phyloP scores from a whole-genome alignment of 2,888 invertebrate genomes.

The Pyralis farinalis region DNA sequence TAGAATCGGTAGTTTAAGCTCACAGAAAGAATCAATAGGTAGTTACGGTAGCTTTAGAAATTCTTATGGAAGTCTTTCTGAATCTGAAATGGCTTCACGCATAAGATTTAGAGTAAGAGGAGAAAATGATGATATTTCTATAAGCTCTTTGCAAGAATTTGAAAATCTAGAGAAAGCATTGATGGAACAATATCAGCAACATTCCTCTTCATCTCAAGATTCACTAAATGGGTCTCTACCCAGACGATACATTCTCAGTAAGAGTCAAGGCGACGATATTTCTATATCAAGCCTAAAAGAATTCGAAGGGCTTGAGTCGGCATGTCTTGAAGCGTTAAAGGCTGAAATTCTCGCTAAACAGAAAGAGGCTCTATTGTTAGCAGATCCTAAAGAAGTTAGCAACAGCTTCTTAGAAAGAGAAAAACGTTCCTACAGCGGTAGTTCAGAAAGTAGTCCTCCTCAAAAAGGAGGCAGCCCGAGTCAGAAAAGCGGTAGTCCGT shows the following conservation, averaged over 20 bases:
- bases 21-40: conserved; percentile 89
- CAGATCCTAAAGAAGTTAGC: conserved; percentile 77
- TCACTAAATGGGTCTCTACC: conserved; percentile 92
- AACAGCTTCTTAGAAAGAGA: conserved; percentile 73
- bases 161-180: conserved; percentile 94
- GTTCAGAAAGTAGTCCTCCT: conserved; percentile 82
- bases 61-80: conserved; percentile 95
- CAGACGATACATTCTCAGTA: conserved; percentile 85
- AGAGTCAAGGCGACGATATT: conserved; percentile 91
- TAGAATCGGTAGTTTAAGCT: conserved; percentile 88
- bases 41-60: conserved; percentile 91
- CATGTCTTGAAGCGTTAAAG: conserved; percentile 90
- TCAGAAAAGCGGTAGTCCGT: conserved; percentile 71
- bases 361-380: conserved; percentile 88
- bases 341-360: conserved; percentile 92
- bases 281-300: conserved; percentile 94
- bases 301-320: conserved; percentile 95
- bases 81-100: conserved; percentile 92
- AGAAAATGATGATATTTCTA: conserved; percentile 96
- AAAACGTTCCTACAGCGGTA: conserved; percentile 77
- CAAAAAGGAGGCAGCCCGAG: conserved; percentile 70
- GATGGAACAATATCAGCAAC: conserved; percentile 87
- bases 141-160: conserved; percentile 96
- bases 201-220: conserved; percentile 91
- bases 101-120: conserved; percentile 90